Evolutionary conservation across 2,797 vertebrate genomes (phyloP).

Genomic region (Mus caroli): DNA sequence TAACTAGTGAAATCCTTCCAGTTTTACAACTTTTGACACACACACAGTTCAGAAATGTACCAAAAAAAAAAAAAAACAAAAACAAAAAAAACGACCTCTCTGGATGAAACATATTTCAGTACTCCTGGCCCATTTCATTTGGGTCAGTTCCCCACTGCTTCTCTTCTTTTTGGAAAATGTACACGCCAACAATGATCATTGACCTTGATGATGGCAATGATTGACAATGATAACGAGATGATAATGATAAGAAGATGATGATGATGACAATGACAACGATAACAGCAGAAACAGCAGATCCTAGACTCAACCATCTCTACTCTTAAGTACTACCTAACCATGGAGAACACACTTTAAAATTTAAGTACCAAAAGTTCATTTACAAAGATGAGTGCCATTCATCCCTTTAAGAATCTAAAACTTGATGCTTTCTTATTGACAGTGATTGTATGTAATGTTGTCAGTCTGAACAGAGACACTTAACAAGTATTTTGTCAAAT

Average conservation of each 20-base stretch:
- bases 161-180: conserved; percentile 34
- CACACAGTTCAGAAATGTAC: neutral
- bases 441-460: conserved; percentile 44
- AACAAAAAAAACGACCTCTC: neutral
- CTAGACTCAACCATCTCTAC: conserved; percentile 17
- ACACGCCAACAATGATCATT: neutral
- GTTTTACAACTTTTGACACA: neutral
- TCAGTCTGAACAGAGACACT: conserved; percentile 33
- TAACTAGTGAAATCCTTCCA: conserved; percentile 25
- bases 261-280: neutral
- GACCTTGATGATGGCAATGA: neutral
- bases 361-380: conserved; percentile 38
- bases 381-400: neutral
- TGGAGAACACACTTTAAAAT: conserved; percentile 4
- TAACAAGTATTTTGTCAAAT: conserved; percentile 75
- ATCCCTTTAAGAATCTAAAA: conserved; percentile 40
- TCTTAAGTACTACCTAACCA: neutral
- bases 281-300: neutral
- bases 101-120: neutral
- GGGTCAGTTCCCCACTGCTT: neutral
- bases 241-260: neutral
- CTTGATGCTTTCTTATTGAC: neutral
- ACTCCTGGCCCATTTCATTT: neutral
- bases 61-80: neutral
- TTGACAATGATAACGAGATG: neutral